Base-by-base conservation (phyloP, 2,113 vertebrate genomes). In the Vimba vimba region DNA sequence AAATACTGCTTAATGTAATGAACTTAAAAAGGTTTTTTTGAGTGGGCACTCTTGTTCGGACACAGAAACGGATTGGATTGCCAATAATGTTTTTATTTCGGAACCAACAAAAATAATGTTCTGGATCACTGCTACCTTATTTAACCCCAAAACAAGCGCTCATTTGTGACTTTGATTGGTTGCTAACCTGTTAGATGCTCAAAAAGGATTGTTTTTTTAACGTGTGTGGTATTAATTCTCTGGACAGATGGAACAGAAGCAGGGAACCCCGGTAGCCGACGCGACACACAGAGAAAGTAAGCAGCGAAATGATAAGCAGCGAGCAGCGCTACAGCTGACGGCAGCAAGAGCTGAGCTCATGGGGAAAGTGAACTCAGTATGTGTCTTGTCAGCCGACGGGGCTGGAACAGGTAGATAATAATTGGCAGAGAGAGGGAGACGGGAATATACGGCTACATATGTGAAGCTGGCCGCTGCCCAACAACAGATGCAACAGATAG, bases 161-260 rank as follows among this genome's bases (percentile, higher is more conserved):
- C 33, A 43, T 23, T 73, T 43, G 36, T 73, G 69, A 43, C 36
- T 71, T 43, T n/a, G 21, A n/a, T 69, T n/a, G n/a, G 45, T 19
- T 47, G 45, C 45, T 50, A 27, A 76, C 45, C 45, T 52, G 45
- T 76, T 76, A 76, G 45, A 30, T 30, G 15, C 74, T 52, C 23
- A 17, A 71, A 55, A 57, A 8, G 6, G 4, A 23, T 57, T 19
- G 55, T 33, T 25, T 52, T 64, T 50, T 2, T 3, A 66, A 30
- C 5, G 21, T 60, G 60, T 55, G 47, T 30, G 45, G 66, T 66
- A 82, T 69, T 71, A 69, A 83, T 83, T 71, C 80, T 71, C 47
- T n/a, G 64, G 45, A 71, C 80, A 83, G 80, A 83, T 83, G 80
- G 80, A 69, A 57, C 8, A 55, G 64, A 83, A 69, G 80, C 80